phyloP scores from a whole-genome alignment of 2,113 vertebrate genomes.

The Spilogale gracilis region DNA sequence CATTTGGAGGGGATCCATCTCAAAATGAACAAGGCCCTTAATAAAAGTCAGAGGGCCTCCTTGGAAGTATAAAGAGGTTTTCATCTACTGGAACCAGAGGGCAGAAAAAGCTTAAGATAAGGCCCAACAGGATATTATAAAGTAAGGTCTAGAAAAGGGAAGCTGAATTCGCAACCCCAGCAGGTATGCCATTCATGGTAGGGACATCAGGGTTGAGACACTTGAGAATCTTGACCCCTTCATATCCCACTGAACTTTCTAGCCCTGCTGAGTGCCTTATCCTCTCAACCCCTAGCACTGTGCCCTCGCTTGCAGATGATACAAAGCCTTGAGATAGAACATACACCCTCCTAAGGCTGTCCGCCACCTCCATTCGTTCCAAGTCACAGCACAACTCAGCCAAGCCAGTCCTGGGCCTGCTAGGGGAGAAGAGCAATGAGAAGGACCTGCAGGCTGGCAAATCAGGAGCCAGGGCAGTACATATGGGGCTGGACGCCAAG shows the following conservation, averaged over 20 bases:
- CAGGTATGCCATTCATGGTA: not conserved
- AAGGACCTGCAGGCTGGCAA: fast-evolving
- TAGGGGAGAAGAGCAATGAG: not conserved
- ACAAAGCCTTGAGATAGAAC: not conserved
- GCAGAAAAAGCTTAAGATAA: not conserved
- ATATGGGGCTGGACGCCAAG: not conserved
- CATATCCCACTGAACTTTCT: not conserved
- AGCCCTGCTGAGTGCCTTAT: not conserved
- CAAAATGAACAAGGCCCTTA: not conserved
- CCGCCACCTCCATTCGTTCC: not conserved
- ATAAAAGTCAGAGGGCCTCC: not conserved
- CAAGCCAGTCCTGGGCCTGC: not conserved
- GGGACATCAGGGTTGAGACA: not conserved
- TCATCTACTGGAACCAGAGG: not conserved
- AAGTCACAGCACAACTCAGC: not conserved
- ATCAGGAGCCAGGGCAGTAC: too few relatives aligned
- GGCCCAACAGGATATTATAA: not conserved
- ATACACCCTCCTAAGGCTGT: not conserved
- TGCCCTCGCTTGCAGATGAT: not conserved
- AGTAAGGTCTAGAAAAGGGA: not conserved
- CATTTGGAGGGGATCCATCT: not conserved
- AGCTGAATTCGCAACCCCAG: not conserved
- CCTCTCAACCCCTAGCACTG: not conserved
- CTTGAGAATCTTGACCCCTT: not conserved
- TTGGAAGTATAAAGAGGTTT: not conserved